These are phyloP conservation scores for Tragopan temminckii DNA, from an alignment of 2,797 vertebrate species.

Conservation along the genomic window DNA sequence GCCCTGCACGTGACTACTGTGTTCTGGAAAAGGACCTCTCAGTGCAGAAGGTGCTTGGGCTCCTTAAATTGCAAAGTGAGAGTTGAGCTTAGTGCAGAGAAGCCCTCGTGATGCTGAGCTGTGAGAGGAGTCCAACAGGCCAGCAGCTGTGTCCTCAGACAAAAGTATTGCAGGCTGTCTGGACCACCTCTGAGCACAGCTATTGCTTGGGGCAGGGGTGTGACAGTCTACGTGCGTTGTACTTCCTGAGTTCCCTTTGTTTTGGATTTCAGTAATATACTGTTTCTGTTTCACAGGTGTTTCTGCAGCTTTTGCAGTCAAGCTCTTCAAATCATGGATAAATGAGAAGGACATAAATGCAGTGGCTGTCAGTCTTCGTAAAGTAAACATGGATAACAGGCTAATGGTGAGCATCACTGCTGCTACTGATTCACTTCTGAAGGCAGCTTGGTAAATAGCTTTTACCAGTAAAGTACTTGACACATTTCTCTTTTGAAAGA, in stretches of 20 bases:
- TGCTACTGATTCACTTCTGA: not conserved
- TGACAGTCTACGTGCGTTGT: rapidly evolving
- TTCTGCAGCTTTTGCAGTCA: constrained; percentile 95
- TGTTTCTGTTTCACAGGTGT: constrained; percentile 84
- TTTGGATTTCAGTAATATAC: not conserved
- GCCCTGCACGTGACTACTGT: not conserved
- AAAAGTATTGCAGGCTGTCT: too few relatives aligned
- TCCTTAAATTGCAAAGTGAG: not conserved
- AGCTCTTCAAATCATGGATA: constrained; percentile 98
- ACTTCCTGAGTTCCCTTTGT: not conserved
- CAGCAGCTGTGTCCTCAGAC: not conserved
- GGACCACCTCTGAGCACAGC: not conserved
- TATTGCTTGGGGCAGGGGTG: not conserved
- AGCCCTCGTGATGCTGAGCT: not conserved
- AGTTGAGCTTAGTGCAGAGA: not conserved
- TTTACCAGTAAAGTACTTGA: not conserved
- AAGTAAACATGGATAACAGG: constrained; percentile 98
- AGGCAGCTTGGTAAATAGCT: not conserved
- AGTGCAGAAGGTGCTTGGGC: not conserved
- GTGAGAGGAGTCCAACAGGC: rapidly evolving
- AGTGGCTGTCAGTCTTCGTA: constrained; percentile 91
- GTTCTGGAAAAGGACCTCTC: not conserved
- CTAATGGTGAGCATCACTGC: constrained; percentile 86
- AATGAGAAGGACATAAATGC: constrained; percentile 97
- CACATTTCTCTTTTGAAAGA: not conserved